Conservation (phyloP, 1,140 invertebrate species). For the Chionoecetes opilio region DNA sequence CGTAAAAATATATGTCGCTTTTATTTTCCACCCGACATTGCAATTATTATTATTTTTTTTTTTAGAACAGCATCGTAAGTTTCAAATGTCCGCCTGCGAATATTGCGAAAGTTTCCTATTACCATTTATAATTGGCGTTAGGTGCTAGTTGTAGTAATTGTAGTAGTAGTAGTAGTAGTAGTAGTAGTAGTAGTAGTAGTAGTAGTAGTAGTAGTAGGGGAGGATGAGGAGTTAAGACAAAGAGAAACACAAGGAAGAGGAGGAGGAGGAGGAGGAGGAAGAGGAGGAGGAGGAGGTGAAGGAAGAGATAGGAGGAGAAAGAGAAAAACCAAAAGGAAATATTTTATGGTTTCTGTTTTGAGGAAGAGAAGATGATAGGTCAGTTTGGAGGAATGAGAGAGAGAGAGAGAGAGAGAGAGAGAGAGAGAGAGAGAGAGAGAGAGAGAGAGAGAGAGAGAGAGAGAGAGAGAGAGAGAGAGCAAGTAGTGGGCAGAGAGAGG, state of each 20-base stretch:
- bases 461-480: constrained; percentile 8
- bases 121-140: neutral
- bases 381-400: neutral
- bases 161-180: constrained; percentile 11
- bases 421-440: neutral
- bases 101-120: too few species aligned
- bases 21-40: neutral
- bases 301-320: neutral
- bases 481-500: neutral
- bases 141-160: neutral
- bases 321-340: too few species aligned
- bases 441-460: constrained; percentile 16
- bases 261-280: neutral
- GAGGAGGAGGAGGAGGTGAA: neutral
- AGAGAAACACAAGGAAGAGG: too few species aligned
- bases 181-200: constrained; percentile 38
- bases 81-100: too few species aligned
- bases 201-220: neutral
- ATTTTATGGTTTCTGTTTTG: too few species aligned
- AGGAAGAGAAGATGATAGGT: neutral
- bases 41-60: neutral
- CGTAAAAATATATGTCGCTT: neutral
- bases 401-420: neutral
- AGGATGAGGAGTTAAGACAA: neutral
- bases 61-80: too few species aligned